A percentile compares a stretch with the other conserved stretches of the same genome.
Conservation (phyloP, 2,113 vertebrate genomes). For the Scophthalmus maximus region DNA sequence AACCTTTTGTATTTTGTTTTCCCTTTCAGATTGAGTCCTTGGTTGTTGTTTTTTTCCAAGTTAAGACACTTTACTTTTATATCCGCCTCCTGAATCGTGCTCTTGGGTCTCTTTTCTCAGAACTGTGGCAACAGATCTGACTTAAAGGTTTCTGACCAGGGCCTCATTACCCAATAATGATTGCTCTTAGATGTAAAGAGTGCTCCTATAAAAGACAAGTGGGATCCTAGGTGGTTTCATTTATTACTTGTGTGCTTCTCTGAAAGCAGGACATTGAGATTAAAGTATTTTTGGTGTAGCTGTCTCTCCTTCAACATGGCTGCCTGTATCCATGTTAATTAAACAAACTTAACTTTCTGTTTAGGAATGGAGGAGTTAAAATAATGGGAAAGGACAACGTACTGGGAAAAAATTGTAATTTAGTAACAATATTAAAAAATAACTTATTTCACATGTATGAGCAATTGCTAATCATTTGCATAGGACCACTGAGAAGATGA, state of each 20-base stretch:
- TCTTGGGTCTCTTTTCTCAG: background rate
- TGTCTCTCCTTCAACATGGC: background rate
- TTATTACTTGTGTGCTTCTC: background rate
- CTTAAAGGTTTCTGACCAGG: background rate
- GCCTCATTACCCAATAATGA: background rate
- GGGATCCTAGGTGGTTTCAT: background rate
- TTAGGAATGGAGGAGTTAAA: background rate
- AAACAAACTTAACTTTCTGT: background rate
- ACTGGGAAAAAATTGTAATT: background rate
- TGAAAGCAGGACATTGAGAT: background rate
- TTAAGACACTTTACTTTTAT: background rate
- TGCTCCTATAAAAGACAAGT: background rate
- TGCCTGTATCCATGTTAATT: background rate
- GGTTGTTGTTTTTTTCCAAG: background rate
- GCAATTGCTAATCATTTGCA: background rate
- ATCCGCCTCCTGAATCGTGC: background rate
- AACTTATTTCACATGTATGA: background rate
- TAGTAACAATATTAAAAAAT: background rate
- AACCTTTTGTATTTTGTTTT: background rate
- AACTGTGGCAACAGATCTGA: background rate
- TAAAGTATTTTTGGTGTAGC: background rate
- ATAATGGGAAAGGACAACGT: background rate
- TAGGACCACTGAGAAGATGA: background rate
- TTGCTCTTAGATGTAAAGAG: background rate
- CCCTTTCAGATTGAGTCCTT: background rate